A percentile compares a stretch with the other conserved stretches of the same genome.
Conservation (phyloP, 1,140 invertebrate genomes). For the Drosophila virilis region DNA sequence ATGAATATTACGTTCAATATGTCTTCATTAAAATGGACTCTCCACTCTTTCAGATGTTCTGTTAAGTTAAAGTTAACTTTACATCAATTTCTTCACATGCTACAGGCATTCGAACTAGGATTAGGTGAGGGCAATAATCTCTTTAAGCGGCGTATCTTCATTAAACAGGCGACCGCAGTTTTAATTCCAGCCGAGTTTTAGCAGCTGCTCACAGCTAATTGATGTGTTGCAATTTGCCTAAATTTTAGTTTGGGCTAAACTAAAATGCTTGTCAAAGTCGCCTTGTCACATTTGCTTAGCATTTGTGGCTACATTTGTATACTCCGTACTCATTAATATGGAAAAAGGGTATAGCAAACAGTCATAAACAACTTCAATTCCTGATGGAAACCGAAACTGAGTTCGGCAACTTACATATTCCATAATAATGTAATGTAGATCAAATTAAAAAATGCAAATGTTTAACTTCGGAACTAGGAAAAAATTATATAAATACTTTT, state of each 20-base stretch:
- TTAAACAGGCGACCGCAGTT: constrained; percentile 49
- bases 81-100: too few relatives aligned
- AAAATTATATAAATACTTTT: too few relatives aligned
- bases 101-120: neutral
- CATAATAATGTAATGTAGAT: too few relatives aligned
- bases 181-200: constrained; percentile 6
- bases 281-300: constrained; percentile 22
- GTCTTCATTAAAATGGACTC: too few relatives aligned
- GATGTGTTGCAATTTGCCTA: constrained; percentile 40
- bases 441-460: too few relatives aligned
- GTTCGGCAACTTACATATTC: too few relatives aligned
- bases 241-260: constrained; percentile 42
- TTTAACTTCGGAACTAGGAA: too few relatives aligned
- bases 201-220: constrained; percentile 29
- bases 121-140: neutral
- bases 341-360: neutral
- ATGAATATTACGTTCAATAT: too few relatives aligned
- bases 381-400: too few relatives aligned
- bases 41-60: too few relatives aligned
- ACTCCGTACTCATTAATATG: neutral
- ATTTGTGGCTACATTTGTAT: constrained; percentile 1
- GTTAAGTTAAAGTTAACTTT: too few relatives aligned
- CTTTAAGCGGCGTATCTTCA: constrained; percentile 28
- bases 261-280: constrained; percentile 18
- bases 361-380: too few relatives aligned